These are phyloP conservation scores for Lycia hirtaria DNA, from an alignment of 2,888 invertebrate species.

Conservation along the genomic window DNA sequence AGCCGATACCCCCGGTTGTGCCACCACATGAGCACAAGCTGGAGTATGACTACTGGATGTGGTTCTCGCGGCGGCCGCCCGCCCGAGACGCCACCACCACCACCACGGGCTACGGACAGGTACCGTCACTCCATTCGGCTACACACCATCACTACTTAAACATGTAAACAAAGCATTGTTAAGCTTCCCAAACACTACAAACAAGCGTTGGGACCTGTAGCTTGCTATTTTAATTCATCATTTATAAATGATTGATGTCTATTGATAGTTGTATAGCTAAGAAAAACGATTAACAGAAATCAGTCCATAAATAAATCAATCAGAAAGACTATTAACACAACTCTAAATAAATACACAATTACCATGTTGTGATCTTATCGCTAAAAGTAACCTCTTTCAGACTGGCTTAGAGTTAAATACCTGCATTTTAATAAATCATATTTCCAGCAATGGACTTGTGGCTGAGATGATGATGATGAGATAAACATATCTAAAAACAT, in stretches of 20 bases:
- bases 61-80: conserved; percentile 89
- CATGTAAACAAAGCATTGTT: conserved; percentile 36
- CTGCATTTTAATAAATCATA: no score
- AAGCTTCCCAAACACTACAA: not conserved
- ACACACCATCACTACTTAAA: not conserved
- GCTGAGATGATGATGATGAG: no score
- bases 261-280: not conserved
- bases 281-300: no score
- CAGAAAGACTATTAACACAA: no score
- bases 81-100: conserved; percentile 74
- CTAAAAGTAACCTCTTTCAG: no score
- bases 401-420: no score
- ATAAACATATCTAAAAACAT: no score
- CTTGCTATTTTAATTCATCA: not conserved
- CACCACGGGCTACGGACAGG: conserved; percentile 81
- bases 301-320: no score
- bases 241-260: not conserved
- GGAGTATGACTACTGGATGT: conserved; percentile 97
- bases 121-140: conserved; percentile 36
- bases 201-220: not conserved
- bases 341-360: no score
- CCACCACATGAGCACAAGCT: conserved; percentile 95
- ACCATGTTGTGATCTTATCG: no score
- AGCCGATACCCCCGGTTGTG: conserved; percentile 80
- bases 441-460: no score